phyloP scores from a whole-genome alignment of 1,140 invertebrate genomes.

The Drosophila erecta region DNA sequence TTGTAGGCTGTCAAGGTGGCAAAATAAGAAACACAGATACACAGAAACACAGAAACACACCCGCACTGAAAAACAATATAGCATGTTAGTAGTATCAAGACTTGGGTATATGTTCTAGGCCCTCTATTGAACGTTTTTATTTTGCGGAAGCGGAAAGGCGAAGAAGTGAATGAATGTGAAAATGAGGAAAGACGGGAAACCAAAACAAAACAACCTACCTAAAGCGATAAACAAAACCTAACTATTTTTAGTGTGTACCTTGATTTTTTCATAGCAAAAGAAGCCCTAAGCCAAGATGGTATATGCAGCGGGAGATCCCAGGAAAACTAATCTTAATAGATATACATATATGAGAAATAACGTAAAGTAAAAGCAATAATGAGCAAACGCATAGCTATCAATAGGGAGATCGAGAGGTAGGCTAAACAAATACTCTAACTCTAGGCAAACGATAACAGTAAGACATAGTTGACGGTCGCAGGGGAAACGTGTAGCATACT shows the following conservation, averaged over 20 bases:
- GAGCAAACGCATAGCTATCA: constrained; percentile 80
- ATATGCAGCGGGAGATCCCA: constrained; percentile 22
- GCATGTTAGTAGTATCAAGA: constrained; percentile 67
- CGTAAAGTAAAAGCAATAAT: constrained; percentile 81
- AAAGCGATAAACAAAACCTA: constrained; percentile 77
- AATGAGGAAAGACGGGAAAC: constrained; percentile 14
- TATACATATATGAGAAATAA: constrained; percentile 58
- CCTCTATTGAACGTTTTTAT: constrained; percentile 67
- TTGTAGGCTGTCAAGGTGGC: constrained; percentile 42
- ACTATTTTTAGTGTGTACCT: constrained; percentile 84
- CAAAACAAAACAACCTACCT: constrained; percentile 72
- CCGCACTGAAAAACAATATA: constrained; percentile 38
- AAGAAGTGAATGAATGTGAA: constrained; percentile 10
- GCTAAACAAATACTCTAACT: constrained; percentile 47
- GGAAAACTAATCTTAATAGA: constrained; percentile 53
- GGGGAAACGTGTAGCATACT: constrained; percentile 65
- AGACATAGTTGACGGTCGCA: constrained; percentile 32
- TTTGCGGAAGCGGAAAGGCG: constrained; percentile 44
- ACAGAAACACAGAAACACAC: constrained; percentile 22
- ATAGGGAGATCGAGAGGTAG: constrained; percentile 44
- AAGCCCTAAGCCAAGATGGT: constrained; percentile 27
- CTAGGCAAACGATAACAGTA: constrained; percentile 50
- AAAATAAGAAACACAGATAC: constrained; percentile 34
- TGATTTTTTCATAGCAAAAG: constrained; percentile 70
- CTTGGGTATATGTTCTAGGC: constrained; percentile 66